Conservation (phyloP, 2,797 vertebrate genomes). For the Lagocephalus sceleratus region DNA sequence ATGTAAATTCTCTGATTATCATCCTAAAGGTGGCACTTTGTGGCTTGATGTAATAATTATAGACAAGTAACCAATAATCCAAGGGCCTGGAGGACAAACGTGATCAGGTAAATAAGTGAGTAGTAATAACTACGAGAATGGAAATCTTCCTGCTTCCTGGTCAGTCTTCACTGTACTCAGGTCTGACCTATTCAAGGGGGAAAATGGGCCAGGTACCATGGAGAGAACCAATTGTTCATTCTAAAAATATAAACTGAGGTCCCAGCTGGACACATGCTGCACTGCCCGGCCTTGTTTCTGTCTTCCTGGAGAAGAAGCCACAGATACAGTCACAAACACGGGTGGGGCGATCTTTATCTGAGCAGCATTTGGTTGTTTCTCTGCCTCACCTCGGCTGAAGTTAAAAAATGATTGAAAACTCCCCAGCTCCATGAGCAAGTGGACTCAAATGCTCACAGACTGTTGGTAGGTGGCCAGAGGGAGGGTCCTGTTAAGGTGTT, state of each 20-base stretch:
- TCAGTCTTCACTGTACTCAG: conserved; percentile 13
- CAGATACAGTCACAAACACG: conserved; percentile 32
- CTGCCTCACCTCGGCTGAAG: conserved; percentile 15
- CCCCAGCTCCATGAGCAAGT: no score
- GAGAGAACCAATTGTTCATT: conserved; percentile 43
- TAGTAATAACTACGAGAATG: no score
- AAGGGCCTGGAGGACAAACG: not conserved
- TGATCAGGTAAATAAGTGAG: no score
- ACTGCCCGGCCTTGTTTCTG: conserved; percentile 14
- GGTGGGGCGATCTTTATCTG: conserved; percentile 35
- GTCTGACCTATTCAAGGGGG: conserved; percentile 30
- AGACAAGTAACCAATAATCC: not conserved
- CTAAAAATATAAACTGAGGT: conserved; percentile 50
- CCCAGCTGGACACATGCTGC: conserved; percentile 15
- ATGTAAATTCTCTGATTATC: no score
- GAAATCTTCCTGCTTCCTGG: not conserved
- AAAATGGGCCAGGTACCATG: conserved; percentile 45
- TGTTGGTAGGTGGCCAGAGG: no score
- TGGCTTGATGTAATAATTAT: no score
- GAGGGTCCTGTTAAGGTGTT: not conserved
- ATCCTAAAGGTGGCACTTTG: no score
- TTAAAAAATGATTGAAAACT: not conserved
- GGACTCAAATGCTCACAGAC: no score
- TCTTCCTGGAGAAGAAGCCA: conserved; percentile 15
- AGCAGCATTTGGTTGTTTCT: conserved; percentile 27